Base-by-base conservation (phyloP, 2,888 invertebrate species). In the Hyposoter didymator region DNA sequence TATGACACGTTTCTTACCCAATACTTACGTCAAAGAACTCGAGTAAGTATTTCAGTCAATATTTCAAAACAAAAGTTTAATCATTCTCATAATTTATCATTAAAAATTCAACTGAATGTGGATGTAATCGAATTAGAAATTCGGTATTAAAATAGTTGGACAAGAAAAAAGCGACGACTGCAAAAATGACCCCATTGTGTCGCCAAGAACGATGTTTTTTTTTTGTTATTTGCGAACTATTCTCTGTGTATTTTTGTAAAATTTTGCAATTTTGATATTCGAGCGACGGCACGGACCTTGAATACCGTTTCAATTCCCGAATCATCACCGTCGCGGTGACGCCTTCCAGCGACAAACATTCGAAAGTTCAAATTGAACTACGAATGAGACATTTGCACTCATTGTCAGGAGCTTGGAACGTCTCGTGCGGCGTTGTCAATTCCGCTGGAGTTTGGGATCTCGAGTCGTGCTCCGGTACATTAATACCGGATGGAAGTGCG, bases 201-300 rank as follows among this genome's bases (percentile, higher is more conserved):
- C 28, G 28, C 28, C 28, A 28, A 28, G 28, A 28, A 28, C 28
- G 28, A 28, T 28, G 1, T 28, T 28, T 28, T 62, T 22, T 62
- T 22, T n/a, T 22, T 0, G 1, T 28, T 62, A 0, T 59, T 62
- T 14, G 22, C 28, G 7, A 62, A n/a, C 39, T 39, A 39, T 39
- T 39, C 39, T n/a, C 8, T 39, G 39, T 39, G 39, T 10, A 39
- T 10, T 22, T 55, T 55, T 22, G n/a, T 35, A 35, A n/a, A 6
- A 32, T 17, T 35, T 35, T 83, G 89, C 85, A 62, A 62, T 47
- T 43, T 67, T 14, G 75, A 69, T 52, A 78, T 74, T 47, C 17
- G 75, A 96, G 96, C 91, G 95, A 95, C 89, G 96, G 96, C 0
- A 95, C 95, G n/a, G 96, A 96, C 91, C 94, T 96, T 90, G 96